These are phyloP conservation scores for Epsilonema sp. DNA, from an alignment of 2,888 invertebrate species.

Conservation along the genomic window DNA sequence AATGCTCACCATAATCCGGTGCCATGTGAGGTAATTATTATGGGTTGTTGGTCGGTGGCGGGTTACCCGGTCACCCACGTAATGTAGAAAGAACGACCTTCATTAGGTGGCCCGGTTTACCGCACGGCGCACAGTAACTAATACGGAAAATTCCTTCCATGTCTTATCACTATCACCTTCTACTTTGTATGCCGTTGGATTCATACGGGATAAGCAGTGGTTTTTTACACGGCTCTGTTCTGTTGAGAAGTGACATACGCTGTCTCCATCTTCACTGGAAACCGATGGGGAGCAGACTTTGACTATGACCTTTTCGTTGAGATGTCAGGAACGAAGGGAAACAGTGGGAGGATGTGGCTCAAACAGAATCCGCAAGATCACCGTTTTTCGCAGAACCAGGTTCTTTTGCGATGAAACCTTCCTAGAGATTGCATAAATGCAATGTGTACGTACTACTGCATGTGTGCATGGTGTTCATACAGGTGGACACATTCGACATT, in stretches of 20 bases:
- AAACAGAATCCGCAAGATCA: conserved; percentile 12
- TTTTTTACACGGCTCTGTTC: conserved; percentile 16
- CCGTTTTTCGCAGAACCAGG: conserved; percentile 10
- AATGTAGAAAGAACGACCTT: too few species aligned
- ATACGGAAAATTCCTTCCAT: too few species aligned
- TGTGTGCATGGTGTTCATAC: too few species aligned
- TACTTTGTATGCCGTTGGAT: too few species aligned
- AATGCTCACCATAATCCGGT: too few species aligned
- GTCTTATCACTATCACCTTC: too few species aligned
- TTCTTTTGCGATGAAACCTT: conserved; percentile 1
- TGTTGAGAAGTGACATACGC: conserved; percentile 28
- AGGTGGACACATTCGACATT: conserved; percentile 14
- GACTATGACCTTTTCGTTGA: conserved; percentile 30
- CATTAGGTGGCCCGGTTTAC: too few species aligned
- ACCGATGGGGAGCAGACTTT: conserved; percentile 33
- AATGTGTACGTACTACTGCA: conserved; percentile 12
- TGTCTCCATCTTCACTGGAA: conserved; percentile 30
- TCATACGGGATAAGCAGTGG: too few species aligned
- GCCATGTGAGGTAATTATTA: too few species aligned
- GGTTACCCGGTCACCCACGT: too few species aligned
- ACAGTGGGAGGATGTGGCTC: conserved; percentile 26
- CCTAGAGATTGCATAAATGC: conserved; percentile 14
- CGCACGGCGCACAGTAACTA: too few species aligned
- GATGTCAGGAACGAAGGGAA: conserved; percentile 27
- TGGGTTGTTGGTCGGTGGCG: too few species aligned